A percentile compares a stretch with the other conserved stretches of the same genome.
Conservation (phyloP, 2,888 invertebrate species). For the Nephrotoma flavescens region DNA sequence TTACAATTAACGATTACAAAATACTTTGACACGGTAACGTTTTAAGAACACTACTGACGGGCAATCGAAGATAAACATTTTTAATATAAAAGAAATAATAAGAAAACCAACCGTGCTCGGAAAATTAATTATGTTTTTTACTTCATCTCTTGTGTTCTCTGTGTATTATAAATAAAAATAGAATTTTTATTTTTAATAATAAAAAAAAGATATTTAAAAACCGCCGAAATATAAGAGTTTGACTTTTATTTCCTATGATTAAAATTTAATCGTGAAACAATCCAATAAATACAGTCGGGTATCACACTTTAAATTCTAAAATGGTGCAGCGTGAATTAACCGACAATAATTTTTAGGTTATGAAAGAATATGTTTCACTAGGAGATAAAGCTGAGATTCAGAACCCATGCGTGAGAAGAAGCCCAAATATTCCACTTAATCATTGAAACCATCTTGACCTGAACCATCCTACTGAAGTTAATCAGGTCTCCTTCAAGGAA, state of each 20-base stretch:
- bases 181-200: background rate
- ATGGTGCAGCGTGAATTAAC: background rate
- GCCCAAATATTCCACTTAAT: too few relatives aligned
- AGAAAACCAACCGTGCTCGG: background rate
- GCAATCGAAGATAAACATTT: background rate
- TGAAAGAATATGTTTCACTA: background rate
- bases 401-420: too few relatives aligned
- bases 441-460: too few relatives aligned
- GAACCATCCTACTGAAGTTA: too few relatives aligned
- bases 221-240: background rate
- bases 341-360: background rate
- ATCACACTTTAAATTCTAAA: background rate
- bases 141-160: background rate
- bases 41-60: background rate
- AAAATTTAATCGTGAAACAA: background rate
- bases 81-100: background rate
- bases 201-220: background rate
- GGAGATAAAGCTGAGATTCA: too few relatives aligned
- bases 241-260: background rate
- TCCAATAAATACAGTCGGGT: background rate
- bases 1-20: background rate
- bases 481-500: too few relatives aligned
- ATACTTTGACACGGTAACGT: background rate
- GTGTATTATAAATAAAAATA: background rate
- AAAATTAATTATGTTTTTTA: background rate